phyloP scores from a whole-genome alignment of 2,797 vertebrate genomes.

The Phoeniculus purpureus region DNA sequence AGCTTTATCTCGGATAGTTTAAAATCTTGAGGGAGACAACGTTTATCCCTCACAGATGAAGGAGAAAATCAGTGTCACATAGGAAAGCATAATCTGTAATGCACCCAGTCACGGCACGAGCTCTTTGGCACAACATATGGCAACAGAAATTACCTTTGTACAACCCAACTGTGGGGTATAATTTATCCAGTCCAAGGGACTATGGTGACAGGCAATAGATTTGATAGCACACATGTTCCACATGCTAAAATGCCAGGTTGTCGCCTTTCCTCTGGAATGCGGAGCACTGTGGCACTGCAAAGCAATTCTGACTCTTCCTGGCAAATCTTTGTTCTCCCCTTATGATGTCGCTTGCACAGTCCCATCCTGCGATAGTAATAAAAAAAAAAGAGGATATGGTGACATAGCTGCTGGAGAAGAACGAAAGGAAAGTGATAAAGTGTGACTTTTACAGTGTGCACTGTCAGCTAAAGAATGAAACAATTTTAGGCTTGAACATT shows the following conservation, averaged over 20 bases:
- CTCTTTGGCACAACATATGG: slow-evolving; percentile 75
- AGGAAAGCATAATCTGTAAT: slow-evolving; percentile 57
- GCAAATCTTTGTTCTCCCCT: slow-evolving; percentile 14
- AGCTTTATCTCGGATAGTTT: neutral
- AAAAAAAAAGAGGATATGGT: neutral
- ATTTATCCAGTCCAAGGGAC: slow-evolving; percentile 67
- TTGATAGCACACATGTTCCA: slow-evolving; percentile 50
- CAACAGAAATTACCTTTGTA: slow-evolving; percentile 74
- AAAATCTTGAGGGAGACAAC: neutral
- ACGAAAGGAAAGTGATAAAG: slow-evolving; percentile 44
- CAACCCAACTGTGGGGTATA: slow-evolving; percentile 66
- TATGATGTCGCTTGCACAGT: slow-evolving; percentile 16
- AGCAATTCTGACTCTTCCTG: neutral
- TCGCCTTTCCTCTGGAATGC: neutral
- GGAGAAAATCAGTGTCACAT: slow-evolving; percentile 43
- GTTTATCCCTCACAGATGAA: slow-evolving; percentile 45
- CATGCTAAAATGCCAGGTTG: slow-evolving; percentile 46
- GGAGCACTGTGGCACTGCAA: neutral
- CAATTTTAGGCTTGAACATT: slow-evolving; percentile 47
- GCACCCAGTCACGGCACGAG: slow-evolving; percentile 57
- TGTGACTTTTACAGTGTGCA: slow-evolving; percentile 50
- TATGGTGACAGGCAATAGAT: slow-evolving; percentile 65
- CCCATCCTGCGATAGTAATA: slow-evolving; percentile 12
- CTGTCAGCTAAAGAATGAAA: slow-evolving; percentile 66
- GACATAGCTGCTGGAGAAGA: slow-evolving; percentile 32